phyloP scores from a whole-genome alignment of 30 jellyfish, hydroid and myxozoan genomes.

The Morbakka virulenta region DNA sequence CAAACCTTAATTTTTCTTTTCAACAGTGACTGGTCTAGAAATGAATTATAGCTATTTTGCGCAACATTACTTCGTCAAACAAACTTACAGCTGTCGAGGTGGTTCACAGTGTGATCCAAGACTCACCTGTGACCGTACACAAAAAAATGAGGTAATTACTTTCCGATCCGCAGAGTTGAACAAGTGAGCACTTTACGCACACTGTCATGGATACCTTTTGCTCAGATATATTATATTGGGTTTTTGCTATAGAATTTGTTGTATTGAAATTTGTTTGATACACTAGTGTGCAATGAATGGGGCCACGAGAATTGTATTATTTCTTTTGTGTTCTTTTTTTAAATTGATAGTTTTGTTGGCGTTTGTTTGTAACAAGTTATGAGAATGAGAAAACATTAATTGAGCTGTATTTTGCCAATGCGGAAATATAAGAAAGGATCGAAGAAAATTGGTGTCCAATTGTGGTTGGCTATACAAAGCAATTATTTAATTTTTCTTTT shows the following conservation, averaged over 20 bases:
- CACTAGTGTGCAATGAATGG: not conserved
- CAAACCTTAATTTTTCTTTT: no score
- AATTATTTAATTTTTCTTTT: no score
- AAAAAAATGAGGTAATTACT: slow-evolving; percentile 56
- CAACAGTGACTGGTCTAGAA: slow-evolving; percentile 82
- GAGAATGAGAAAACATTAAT: no score
- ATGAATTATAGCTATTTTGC: slow-evolving; percentile 57
- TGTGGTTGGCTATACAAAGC: no score
- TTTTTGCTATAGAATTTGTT: no score
- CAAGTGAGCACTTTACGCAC: not conserved
- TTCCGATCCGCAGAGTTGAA: not conserved
- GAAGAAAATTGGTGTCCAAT: no score
- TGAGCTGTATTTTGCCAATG: no score
- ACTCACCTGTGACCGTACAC: slow-evolving; percentile 71
- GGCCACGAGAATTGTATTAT: no score
- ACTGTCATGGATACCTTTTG: not conserved
- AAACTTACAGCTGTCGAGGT: slow-evolving; percentile 65
- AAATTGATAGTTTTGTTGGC: no score
- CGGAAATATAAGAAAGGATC: no score
- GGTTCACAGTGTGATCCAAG: slow-evolving; percentile 64
- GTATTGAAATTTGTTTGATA: not conserved
- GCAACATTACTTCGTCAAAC: slow-evolving; percentile 35
- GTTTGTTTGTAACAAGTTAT: no score
- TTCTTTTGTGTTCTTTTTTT: no score
- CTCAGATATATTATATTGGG: not conserved